Percentiles rank a stretch among this genome's conserved stretches.
Conservation (phyloP, 2,113 vertebrate genomes). For the Tetraodon nigroviridis region DNA sequence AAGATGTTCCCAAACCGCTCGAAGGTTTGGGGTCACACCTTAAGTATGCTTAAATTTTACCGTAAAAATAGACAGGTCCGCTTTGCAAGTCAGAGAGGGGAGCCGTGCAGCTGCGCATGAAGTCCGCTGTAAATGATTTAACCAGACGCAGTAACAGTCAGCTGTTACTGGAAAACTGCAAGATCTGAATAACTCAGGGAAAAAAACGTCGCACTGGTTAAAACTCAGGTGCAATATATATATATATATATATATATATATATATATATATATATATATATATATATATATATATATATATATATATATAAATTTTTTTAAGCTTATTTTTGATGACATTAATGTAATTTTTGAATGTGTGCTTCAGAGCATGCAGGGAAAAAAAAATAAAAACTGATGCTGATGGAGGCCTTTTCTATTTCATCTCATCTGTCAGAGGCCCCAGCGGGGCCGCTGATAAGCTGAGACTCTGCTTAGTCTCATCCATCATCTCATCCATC, state of each 20-base stretch:
- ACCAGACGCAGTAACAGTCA: conserved; percentile 2
- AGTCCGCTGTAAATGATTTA: conserved; percentile 17
- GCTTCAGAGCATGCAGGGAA: conserved; percentile 17
- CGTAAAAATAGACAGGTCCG: neutral
- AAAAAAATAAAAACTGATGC: conserved; percentile 50
- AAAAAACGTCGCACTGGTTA: conserved; percentile 23
- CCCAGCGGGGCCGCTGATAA: conserved; percentile 23
- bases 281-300: too few species aligned
- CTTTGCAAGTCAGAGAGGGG: neutral
- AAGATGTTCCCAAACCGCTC: conserved; percentile 3
- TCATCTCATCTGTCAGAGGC: conserved; percentile 22
- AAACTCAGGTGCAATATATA: too few species aligned
- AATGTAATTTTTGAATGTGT: conserved; percentile 16
- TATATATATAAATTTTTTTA: conserved; percentile 10
- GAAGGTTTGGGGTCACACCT: neutral
- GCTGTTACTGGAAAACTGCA: conserved; percentile 19
- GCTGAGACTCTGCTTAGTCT: conserved; percentile 16
- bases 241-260: too few species aligned
- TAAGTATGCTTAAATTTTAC: neutral
- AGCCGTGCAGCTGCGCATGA: neutral
- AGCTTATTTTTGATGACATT: conserved; percentile 21
- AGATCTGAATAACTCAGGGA: conserved; percentile 27
- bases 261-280: too few species aligned
- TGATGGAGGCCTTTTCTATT: conserved; percentile 40
- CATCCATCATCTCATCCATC: conserved; percentile 5